phyloP scores from a whole-genome alignment of 2,797 vertebrate species.

The Garrulus glandarius region DNA sequence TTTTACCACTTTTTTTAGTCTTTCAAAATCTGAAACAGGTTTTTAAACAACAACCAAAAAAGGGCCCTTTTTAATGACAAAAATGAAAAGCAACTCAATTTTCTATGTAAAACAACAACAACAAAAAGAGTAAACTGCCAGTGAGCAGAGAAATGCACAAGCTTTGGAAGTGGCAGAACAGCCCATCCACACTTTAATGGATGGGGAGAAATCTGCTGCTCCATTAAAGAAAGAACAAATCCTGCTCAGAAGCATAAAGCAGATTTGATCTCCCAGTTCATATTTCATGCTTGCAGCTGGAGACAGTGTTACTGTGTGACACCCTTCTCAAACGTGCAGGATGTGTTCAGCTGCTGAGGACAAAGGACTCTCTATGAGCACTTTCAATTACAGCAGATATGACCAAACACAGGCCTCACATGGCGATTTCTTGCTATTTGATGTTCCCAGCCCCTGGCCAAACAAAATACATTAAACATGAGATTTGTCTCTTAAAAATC shows the following conservation, averaged over 20 bases:
- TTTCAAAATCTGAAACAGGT: not conserved
- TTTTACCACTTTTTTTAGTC: not conserved
- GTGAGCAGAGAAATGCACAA: not conserved
- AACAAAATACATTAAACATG: not conserved
- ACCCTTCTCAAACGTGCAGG: not conserved
- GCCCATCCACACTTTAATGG: not conserved
- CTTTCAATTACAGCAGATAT: not conserved
- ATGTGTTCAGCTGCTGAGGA: constrained; percentile 9
- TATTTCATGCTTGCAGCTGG: not conserved
- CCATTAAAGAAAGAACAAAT: not conserved
- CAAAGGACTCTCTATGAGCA: not conserved
- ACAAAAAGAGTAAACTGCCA: not conserved
- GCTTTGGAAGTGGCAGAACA: not conserved
- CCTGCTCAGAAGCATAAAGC: not conserved
- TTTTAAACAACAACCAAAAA: not conserved
- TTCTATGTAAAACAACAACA: not conserved
- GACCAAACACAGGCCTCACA: not conserved
- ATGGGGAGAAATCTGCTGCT: not conserved
- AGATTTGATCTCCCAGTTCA: not conserved
- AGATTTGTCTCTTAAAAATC: not conserved
- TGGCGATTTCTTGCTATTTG: not conserved
- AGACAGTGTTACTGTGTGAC: not conserved
- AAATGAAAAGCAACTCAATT: not conserved
- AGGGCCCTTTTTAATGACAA: not conserved
- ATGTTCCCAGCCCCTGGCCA: not conserved